These are phyloP conservation scores for Astreopora myriophthalma DNA, from an alignment of 64 coral and sea anemone species.

Conservation along the genomic window DNA sequence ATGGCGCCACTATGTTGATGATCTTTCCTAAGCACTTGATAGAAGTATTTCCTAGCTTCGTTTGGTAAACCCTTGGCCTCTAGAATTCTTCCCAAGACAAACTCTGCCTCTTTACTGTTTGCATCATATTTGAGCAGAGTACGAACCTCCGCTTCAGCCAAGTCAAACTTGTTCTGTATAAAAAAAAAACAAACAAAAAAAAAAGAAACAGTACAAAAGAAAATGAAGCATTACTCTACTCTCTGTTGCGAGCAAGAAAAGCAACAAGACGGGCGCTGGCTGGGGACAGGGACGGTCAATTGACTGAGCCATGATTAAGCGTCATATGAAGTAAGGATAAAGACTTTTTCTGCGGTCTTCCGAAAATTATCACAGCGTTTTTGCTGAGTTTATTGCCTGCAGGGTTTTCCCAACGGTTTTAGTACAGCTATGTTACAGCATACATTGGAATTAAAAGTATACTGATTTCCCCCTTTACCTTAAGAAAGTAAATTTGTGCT, in stretches of 20 bases:
- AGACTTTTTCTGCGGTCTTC: too few relatives aligned
- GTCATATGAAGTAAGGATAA: too few relatives aligned
- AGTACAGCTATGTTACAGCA: too few relatives aligned
- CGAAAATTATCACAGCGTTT: too few relatives aligned
- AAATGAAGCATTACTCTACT: background rate
- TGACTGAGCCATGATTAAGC: too few relatives aligned
- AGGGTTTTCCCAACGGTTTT: too few relatives aligned
- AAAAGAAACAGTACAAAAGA: background rate
- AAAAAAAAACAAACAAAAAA: background rate
- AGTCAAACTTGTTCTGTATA: conserved; percentile 60
- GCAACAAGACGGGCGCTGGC: background rate
- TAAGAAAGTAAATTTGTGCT: conserved; percentile 29
- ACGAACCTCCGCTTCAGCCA: conserved; percentile 61
- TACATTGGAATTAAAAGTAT: too few relatives aligned
- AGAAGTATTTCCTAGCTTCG: conserved; percentile 46
- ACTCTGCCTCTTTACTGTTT: conserved; percentile 49
- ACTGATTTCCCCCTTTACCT: too few relatives aligned
- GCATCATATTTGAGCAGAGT: conserved; percentile 48
- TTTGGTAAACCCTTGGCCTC: conserved; percentile 39
- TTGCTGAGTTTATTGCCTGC: too few relatives aligned
- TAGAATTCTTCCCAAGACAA: conserved; percentile 64
- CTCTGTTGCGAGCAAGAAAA: background rate
- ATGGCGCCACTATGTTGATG: conserved; percentile 36
- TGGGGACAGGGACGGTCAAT: background rate
- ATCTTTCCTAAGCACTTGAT: conserved; percentile 59